Percentiles rank a stretch among this genome's conserved stretches.
Conservation (phyloP, 2,113 vertebrate species). For the Eupsittula cactorum region DNA sequence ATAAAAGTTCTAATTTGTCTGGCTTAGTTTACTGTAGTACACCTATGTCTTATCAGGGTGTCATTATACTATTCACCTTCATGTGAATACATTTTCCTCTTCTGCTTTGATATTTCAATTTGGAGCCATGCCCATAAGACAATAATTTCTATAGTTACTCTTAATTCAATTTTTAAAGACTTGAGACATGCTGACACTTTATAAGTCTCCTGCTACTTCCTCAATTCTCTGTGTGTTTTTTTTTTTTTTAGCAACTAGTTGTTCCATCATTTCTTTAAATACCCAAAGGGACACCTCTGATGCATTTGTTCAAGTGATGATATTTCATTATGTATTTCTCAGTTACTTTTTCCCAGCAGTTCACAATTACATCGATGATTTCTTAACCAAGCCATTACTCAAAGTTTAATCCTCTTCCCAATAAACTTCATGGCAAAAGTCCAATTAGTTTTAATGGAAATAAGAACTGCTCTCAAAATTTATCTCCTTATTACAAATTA, state of each 20-base stretch:
- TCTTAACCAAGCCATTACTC: conserved; percentile 37
- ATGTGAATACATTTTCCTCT: background rate
- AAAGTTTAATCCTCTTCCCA: conserved; percentile 24
- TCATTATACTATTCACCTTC: background rate
- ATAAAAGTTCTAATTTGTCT: background rate
- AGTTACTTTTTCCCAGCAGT: conserved; percentile 7
- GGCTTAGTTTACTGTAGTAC: background rate
- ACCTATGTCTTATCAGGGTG: background rate
- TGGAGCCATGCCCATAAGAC: background rate
- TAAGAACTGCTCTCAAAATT: background rate
- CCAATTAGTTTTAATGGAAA: conserved; percentile 12
- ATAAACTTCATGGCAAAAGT: conserved; percentile 26
- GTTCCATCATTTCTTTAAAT: conserved; percentile 16
- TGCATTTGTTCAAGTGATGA: background rate
- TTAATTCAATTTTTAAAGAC: conserved; percentile 37
- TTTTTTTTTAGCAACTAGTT: background rate
- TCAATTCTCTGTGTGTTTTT: conserved; percentile 1
- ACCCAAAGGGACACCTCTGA: background rate
- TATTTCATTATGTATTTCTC: conserved; percentile 33
- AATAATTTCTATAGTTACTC: conserved; percentile 27
- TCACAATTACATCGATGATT: conserved; percentile 37
- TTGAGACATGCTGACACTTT: background rate
- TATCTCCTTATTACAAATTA: conserved; percentile 12
- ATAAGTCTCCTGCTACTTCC: conserved; percentile 10
- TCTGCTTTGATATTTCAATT: background rate